Conservation (phyloP, 2,113 vertebrate species). For the Toxotes jaculatrix region DNA sequence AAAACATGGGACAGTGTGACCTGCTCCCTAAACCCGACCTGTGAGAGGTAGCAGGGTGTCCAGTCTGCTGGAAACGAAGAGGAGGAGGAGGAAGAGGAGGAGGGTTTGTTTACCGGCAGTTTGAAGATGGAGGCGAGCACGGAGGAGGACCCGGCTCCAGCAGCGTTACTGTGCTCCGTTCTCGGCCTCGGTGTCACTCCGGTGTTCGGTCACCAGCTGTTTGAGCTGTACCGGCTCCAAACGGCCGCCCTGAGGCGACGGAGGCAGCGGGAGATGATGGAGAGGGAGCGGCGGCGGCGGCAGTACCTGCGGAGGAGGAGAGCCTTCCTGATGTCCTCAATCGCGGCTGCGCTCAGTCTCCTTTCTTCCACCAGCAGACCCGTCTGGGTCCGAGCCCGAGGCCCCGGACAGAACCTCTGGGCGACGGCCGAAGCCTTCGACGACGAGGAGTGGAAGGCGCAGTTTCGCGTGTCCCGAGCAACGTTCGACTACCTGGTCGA, state of each 20-base stretch:
- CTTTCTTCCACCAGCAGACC: conserved; percentile 27
- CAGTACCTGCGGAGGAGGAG: conserved; percentile 54
- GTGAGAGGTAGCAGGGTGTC: too few relatives aligned
- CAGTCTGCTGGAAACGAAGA: too few relatives aligned
- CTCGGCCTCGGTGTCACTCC: neutral
- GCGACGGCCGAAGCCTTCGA: conserved; percentile 15
- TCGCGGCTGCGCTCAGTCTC: conserved; percentile 47
- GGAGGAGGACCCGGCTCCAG: neutral
- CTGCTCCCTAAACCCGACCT: too few relatives aligned
- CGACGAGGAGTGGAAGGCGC: conserved; percentile 56
- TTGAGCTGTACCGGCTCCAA: conserved; percentile 37
- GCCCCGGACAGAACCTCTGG: conserved; percentile 46
- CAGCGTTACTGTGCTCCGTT: neutral
- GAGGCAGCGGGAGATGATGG: conserved; percentile 49
- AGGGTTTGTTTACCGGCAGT: neutral
- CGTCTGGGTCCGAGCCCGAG: conserved; percentile 40
- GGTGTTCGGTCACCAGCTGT: neutral
- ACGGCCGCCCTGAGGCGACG: conserved; percentile 21
- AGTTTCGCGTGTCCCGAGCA: conserved; percentile 44
- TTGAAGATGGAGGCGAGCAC: neutral
- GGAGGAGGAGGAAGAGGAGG: neutral
- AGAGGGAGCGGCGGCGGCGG: conserved; percentile 41
- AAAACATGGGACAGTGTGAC: too few relatives aligned
- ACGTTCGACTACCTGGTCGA: conserved; percentile 51
- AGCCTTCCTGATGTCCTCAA: conserved; percentile 58